Base-by-base conservation (phyloP, 2,797 vertebrate genomes). In the Sebastes kiyomatsui region DNA sequence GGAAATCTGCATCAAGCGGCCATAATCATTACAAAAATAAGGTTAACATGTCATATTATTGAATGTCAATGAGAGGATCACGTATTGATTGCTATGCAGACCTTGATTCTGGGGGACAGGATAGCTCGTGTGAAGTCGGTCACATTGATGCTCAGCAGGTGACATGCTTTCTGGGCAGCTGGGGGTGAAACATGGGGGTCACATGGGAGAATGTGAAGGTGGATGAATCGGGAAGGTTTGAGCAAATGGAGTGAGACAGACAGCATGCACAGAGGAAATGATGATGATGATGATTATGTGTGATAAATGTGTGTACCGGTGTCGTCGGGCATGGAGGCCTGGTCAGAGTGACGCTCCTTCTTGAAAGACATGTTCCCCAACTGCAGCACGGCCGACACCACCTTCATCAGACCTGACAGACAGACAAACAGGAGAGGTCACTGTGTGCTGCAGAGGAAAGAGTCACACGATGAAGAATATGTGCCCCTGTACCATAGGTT, bases 151-250 rank as follows among this genome's bases (percentile, higher is more conserved):
- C 98, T 95, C 94, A 99, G 89, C 84, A 99, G 97, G 83, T 99
- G 98, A 86, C 96, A 97, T 67, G 99, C 97, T 89, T 99, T 99
- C 91, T 99, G 99, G 60, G 99, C 98, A 86, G 98, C 98, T 99
- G 77, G 12, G 79, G 72, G 72, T 22, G 59, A 83, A 84, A 85
- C 49, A 76, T 5, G 22, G 0, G 4, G 27, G 27, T 67, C 7
- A 79, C 14, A 46, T 32, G 58, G 16, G 18, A 77, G 42, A 30
- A 35, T 23, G 33, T 38, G 64, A 71, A 75, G 27, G 7, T 22
- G 13, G 32, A 65, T 61, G 18, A 77, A 70, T 38, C 3, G 38
- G 25, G 22, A 33, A 49, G 7, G 5, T 46, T 55, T 30, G 32
- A 72, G 27, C 0, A 68, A 68, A 76, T 22, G 12, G 14, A n/a